Evolutionary conservation across 2,888 invertebrate genomes (phyloP), one percentile per base, ranked within the genome.

Genomic region (Heliconius erato): DNA sequence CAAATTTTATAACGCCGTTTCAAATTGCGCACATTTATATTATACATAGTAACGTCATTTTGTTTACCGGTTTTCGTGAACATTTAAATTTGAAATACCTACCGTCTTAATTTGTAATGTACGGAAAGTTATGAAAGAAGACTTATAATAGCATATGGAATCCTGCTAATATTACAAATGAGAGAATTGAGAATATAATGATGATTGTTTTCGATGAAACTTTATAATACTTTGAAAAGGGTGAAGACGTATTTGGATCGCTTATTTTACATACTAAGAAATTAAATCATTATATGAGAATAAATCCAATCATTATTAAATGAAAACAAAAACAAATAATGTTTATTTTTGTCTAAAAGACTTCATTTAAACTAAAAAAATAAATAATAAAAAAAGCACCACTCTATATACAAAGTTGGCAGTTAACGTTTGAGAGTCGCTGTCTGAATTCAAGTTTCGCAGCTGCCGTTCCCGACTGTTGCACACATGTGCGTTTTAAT

Each of bases 401-500:
- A 59, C 11, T 35, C 35, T 63, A 26, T 63, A n/a, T 26, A 63
- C 26, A 26, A 63, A 63, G 26, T 16, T 63, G 80, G 79, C 80
- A 80, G 88, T 88, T 89, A 92, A 92, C 94, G 91, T 95, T 96
- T 96, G 95, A 91, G 92, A 91, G 87, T 89, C 94, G 82, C 89
- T 89, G 91, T 84, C 91, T 79, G 91, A 89, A 92, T 94, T 92
- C 94, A 91, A 94, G 93, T 94, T 94, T 89, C 92, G 95, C 95
- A 96, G 95, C 95, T 95, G 95, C 92, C 93, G 91, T 90, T 90
- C 91, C 86, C 89, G 91, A 90, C 89, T 90, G 89, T 89, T 89
- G 89, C 88, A 89, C 87, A 87, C 86, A 87, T 85, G 85, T 82
- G 84, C 84, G 81, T 85, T 85, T 87, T 85, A 83, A 82, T 84